phyloP scores from a whole-genome alignment of 2,888 invertebrate genomes.

The Pandemis corylana region DNA sequence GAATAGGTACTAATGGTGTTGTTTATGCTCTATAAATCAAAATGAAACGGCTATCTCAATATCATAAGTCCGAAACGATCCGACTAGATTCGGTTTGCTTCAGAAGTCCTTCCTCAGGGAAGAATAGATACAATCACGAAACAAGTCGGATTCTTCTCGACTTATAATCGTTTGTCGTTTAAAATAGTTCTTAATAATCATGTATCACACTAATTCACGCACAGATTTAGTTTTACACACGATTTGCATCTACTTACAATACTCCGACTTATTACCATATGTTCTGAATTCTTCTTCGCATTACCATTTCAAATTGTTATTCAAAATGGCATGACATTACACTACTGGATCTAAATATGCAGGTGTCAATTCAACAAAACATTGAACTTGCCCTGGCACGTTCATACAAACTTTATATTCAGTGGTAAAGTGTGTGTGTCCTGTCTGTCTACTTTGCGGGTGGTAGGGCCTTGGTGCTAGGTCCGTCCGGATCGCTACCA shows the following conservation, averaged over 20 bases:
- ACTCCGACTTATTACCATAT: slow-evolving; percentile 19
- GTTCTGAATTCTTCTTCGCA: slow-evolving; percentile 16
- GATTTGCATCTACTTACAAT: slow-evolving; percentile 4
- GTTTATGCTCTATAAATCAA: too few relatives aligned
- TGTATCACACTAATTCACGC: background rate
- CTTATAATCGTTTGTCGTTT: too few relatives aligned
- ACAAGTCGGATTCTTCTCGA: too few relatives aligned
- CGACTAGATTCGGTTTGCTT: too few relatives aligned
- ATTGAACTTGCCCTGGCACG: slow-evolving; percentile 2
- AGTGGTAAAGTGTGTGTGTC: background rate
- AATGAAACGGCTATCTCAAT: too few relatives aligned
- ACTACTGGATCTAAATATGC: slow-evolving; percentile 11
- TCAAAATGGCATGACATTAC: slow-evolving; percentile 22
- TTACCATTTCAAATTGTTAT: slow-evolving; percentile 30
- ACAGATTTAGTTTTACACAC: background rate
- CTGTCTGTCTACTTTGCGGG: background rate
- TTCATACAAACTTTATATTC: slow-evolving; percentile 10
- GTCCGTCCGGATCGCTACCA: too few relatives aligned
- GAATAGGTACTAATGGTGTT: background rate
- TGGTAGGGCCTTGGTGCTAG: too few relatives aligned
- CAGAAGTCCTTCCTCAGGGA: too few relatives aligned
- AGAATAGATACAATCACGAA: too few relatives aligned
- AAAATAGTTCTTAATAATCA: too few relatives aligned
- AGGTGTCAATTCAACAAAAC: slow-evolving; percentile 10
- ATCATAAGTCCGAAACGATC: too few relatives aligned